Conservation (phyloP, 1,140 invertebrate species). For the Druon quercuslanigerum region DNA sequence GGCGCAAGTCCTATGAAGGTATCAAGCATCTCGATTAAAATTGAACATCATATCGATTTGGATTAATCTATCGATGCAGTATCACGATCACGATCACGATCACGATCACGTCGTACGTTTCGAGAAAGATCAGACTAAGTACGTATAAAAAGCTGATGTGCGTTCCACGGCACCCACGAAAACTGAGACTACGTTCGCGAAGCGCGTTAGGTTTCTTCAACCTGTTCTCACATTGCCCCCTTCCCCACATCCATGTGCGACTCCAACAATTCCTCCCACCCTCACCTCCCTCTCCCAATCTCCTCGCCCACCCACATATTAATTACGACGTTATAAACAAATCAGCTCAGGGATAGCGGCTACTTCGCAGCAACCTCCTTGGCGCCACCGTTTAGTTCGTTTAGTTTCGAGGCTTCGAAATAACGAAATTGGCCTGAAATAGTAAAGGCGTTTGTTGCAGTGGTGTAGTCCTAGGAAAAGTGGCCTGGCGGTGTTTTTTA, state of each 20-base stretch:
- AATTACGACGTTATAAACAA: conserved; percentile 31
- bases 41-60: too few relatives aligned
- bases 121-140: not conserved
- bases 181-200: conserved; percentile 22
- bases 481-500: too few relatives aligned
- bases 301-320: conserved; percentile 29
- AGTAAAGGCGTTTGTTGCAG: too few relatives aligned
- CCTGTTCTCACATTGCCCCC: conserved; percentile 28
- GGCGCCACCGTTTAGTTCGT: not conserved
- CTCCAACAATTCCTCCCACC: conserved; percentile 27
- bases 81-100: too few relatives aligned
- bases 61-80: too few relatives aligned
- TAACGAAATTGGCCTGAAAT: not conserved
- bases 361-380: conserved; percentile 17
- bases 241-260: conserved; percentile 8
- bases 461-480: too few relatives aligned
- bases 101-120: too few relatives aligned
- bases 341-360: conserved; percentile 30
- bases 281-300: conserved; percentile 11
- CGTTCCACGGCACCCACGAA: conserved; percentile 27
- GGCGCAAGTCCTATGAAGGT: too few relatives aligned
- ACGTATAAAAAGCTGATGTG: conserved; percentile 7
- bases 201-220: conserved; percentile 27
- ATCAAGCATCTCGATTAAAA: too few relatives aligned
- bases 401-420: not conserved